phyloP scores from a whole-genome alignment of 2,113 vertebrate species.

The Platanista minor region DNA sequence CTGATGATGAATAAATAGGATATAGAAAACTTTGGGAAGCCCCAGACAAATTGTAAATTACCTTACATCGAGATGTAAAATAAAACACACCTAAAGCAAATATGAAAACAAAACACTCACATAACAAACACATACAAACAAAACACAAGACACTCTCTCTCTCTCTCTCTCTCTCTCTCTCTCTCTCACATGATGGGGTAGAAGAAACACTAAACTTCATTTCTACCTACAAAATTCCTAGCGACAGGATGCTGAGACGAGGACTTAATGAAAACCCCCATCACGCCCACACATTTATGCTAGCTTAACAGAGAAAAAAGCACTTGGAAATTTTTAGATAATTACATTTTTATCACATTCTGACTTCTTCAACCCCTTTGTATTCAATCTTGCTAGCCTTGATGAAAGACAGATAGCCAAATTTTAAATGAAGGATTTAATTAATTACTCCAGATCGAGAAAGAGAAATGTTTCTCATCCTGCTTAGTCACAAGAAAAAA shows the following conservation, averaged over 20 bases:
- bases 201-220: not conserved
- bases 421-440: constrained; percentile 53
- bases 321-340: constrained; percentile 11
- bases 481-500: constrained; percentile 11
- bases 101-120: not conserved
- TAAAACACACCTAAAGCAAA: constrained; percentile 18
- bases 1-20: not conserved
- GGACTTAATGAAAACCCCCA: not conserved
- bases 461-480: constrained; percentile 48
- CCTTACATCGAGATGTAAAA: not conserved
- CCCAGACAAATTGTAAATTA: not conserved
- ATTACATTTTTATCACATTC: constrained; percentile 43
- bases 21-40: not conserved
- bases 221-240: not conserved
- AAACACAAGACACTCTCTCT: not conserved
- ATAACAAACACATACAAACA: not conserved
- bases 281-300: not conserved
- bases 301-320: constrained; percentile 20
- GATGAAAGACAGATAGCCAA: constrained; percentile 13
- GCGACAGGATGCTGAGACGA: not conserved
- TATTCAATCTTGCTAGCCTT: not conserved
- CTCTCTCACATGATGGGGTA: accelerated
- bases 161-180: too few species aligned
- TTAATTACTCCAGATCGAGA: constrained; percentile 44
- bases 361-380: not conserved